A percentile compares a stretch with the other conserved stretches of the same genome.
Evolutionary conservation across 2,797 vertebrate species (phyloP).

Genomic region (Oreonectes daqikongensis): DNA sequence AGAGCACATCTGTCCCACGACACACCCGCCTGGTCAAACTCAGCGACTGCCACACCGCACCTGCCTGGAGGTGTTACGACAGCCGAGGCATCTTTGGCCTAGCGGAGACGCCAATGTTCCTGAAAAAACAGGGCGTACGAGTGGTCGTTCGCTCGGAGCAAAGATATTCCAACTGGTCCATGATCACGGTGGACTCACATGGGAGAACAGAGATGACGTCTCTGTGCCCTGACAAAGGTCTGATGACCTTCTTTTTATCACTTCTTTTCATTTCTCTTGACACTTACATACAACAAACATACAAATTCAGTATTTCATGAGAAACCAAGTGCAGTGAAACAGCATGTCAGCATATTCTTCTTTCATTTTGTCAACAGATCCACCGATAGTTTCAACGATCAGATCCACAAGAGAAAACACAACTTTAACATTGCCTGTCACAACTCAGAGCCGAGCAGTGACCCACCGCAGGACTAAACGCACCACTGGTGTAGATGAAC

Average conservation of each 20-base stretch:
- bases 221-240: slow-evolving; percentile 81
- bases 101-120: slow-evolving; percentile 76
- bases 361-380: slow-evolving; percentile 54
- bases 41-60: slow-evolving; percentile 71
- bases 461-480: slow-evolving; percentile 54
- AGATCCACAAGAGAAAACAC: slow-evolving; percentile 25
- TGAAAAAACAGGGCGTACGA: slow-evolving; percentile 78
- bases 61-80: slow-evolving; percentile 80
- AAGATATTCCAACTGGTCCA: slow-evolving; percentile 82
- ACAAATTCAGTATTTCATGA: no score
- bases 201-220: slow-evolving; percentile 66
- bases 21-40: slow-evolving; percentile 69
- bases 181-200: slow-evolving; percentile 68
- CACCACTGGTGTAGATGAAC: slow-evolving; percentile 25
- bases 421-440: slow-evolving; percentile 11
- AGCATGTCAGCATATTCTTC: not conserved
- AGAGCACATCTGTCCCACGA: slow-evolving; percentile 62
- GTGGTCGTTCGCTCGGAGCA: slow-evolving; percentile 74
- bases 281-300: no score
- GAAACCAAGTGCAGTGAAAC: no score
- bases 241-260: slow-evolving; percentile 60
- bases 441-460: not conserved
- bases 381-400: slow-evolving; percentile 44
- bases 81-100: slow-evolving; percentile 76
- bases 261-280: no score